Conservation (phyloP, 92 coral and sea anemone genomes). For the Hydrozoanthus gracilis region DNA sequence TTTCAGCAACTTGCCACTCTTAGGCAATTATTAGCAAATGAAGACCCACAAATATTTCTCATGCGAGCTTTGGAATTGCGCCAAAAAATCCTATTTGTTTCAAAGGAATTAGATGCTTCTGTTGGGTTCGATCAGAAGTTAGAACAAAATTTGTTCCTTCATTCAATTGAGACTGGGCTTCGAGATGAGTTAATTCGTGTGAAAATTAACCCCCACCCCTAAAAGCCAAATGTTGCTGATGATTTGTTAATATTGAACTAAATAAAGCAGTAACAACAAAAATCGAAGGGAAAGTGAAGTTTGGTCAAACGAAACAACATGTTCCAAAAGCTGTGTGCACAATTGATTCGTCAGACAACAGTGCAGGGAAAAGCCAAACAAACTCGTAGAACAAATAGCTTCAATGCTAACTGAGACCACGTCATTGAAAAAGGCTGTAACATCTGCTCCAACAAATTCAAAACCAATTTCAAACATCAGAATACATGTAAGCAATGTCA, state of each 20-base stretch:
- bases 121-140: slow-evolving; percentile 1
- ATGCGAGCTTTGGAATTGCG: slow-evolving; percentile 50
- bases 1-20: slow-evolving; percentile 54
- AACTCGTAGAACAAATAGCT: neutral
- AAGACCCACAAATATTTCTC: slow-evolving; percentile 57
- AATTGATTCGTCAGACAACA: slow-evolving; percentile 6
- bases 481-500: slow-evolving; percentile 16
- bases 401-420: neutral
- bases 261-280: slow-evolving; percentile 26
- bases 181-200: slow-evolving; percentile 7
- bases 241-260: neutral
- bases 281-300: neutral
- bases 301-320: slow-evolving; percentile 11
- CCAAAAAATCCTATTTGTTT: slow-evolving; percentile 55
- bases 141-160: slow-evolving; percentile 13
- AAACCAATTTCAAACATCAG: neutral
- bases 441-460: neutral
- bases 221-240: slow-evolving; percentile 18
- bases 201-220: neutral
- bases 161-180: slow-evolving; percentile 28
- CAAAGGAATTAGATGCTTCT: neutral
- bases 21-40: slow-evolving; percentile 36
- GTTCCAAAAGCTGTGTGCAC: slow-evolving; percentile 5
- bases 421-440: neutral
- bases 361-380: slow-evolving; percentile 16